These are phyloP conservation scores for Styela plicata DNA, from an alignment of 23 tunicate species.

Conservation along the genomic window DNA sequence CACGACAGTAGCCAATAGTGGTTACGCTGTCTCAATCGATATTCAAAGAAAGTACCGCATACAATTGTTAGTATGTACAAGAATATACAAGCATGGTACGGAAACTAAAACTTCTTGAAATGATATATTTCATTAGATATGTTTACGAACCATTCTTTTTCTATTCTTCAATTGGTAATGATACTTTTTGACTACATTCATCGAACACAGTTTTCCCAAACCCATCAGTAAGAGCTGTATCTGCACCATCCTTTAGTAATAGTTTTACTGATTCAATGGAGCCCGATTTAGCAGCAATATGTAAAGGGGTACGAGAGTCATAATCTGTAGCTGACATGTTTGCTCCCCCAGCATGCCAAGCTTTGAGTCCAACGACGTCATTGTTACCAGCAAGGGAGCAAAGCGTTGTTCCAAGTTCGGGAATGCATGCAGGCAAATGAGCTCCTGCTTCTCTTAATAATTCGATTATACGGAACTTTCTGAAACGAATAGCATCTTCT, in stretches of 20 bases:
- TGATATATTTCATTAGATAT: no score
- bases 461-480: conserved; percentile 23
- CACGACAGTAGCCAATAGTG: no score
- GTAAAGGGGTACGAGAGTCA: conserved; percentile 20
- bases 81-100: no score
- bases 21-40: no score
- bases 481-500: conserved; percentile 26
- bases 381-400: conserved; percentile 23
- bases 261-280: background rate
- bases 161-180: background rate
- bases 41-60: no score
- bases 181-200: background rate
- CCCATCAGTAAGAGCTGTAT: background rate
- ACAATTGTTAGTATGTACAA: no score
- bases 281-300: conserved; percentile 31
- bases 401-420: conserved; percentile 4
- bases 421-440: background rate
- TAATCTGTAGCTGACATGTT: conserved; percentile 34
- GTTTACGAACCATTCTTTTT: no score
- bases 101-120: no score
- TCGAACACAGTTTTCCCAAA: conserved; percentile 2
- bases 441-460: conserved; percentile 40
- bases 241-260: background rate
- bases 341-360: conserved; percentile 41
- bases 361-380: conserved; percentile 29